These are phyloP conservation scores for Bombus pascuorum DNA, from an alignment of 1,140 invertebrate genomes.

Conservation along the genomic window DNA sequence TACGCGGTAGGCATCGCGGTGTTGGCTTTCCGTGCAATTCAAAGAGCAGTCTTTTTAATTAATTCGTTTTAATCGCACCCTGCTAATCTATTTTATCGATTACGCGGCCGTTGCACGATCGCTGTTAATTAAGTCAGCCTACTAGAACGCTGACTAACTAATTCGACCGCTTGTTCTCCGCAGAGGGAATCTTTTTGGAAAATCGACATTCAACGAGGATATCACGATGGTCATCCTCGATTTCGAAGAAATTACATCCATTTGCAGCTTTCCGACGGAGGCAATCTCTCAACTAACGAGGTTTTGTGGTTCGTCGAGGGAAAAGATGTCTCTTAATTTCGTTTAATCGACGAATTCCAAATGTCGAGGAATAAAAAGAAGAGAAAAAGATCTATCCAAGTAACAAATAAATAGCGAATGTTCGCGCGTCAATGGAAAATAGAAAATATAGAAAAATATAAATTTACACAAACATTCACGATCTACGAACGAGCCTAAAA, in stretches of 20 bases:
- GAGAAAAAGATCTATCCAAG: fast-evolving
- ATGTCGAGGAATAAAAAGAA: not conserved
- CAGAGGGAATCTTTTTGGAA: not conserved
- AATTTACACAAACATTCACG: too few relatives aligned
- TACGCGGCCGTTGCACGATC: constrained; percentile 4
- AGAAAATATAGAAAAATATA: too few relatives aligned
- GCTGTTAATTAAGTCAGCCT: constrained; percentile 27
- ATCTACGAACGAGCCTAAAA: not conserved
- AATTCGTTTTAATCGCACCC: constrained; percentile 6
- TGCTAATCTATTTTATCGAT: not conserved
- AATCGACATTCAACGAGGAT: not conserved
- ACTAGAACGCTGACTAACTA: constrained; percentile 24
- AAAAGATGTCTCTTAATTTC: not conserved
- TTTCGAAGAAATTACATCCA: constrained; percentile 5
- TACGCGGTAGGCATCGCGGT: not conserved
- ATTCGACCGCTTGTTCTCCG: not conserved
- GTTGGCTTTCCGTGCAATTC: not conserved
- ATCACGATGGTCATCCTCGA: not conserved
- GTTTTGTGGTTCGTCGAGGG: not conserved
- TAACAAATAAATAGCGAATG: too few relatives aligned
- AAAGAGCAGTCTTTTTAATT: constrained; percentile 24
- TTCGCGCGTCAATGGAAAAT: too few relatives aligned
- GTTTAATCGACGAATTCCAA: not conserved
- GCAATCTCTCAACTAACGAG: constrained; percentile 20
- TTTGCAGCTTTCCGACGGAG: not conserved